Evolutionary conservation across 2,113 vertebrate genomes (phyloP).

Genomic region (Capreolus pygargus): DNA sequence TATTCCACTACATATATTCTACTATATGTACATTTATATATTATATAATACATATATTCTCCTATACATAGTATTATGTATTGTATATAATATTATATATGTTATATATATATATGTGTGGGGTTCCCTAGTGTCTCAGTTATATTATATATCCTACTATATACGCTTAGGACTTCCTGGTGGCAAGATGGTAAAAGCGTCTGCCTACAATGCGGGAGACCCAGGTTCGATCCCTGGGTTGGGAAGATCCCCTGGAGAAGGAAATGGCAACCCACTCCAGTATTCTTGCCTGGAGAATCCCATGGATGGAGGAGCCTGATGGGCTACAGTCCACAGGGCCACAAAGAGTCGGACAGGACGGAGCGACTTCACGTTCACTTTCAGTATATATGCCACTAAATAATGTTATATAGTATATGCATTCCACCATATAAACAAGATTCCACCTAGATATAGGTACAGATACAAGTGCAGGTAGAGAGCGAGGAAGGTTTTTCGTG

Average conservation of each 20-base stretch:
- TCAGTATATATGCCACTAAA: background rate
- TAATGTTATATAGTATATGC: background rate
- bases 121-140: background rate
- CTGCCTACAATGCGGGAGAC: background rate
- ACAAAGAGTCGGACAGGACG: background rate
- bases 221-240: background rate
- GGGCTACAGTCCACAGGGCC: background rate
- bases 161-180: background rate
- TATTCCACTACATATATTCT: background rate
- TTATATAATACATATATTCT: too few relatives aligned
- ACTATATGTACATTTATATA: background rate
- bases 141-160: background rate
- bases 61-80: background rate
- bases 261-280: fast-evolving
- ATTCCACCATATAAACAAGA: background rate
- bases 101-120: background rate
- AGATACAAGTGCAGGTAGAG: background rate
- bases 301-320: fast-evolving
- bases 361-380: background rate
- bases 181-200: background rate
- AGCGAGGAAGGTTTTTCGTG: background rate
- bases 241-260: background rate
- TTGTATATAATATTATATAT: background rate
- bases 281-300: background rate
- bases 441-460: background rate